Conservation (phyloP, 2,888 invertebrate species). For the Caenorhabditis macrosperma region DNA sequence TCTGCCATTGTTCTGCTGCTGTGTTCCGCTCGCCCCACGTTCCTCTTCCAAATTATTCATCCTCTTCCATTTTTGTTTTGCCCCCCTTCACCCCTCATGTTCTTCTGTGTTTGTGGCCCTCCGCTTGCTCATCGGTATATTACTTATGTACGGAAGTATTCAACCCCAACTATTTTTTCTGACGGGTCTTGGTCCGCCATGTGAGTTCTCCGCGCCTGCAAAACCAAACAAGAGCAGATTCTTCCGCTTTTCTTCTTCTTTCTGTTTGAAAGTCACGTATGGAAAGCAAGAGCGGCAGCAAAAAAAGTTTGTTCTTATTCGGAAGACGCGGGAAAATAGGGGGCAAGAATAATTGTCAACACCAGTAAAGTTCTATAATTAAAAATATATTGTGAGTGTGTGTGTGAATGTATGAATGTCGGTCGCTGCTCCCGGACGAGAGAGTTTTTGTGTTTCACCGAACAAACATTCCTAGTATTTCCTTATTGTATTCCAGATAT, state of each 20-base stretch:
- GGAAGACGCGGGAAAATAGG: background rate
- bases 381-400: constrained; percentile 34
- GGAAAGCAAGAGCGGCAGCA: background rate
- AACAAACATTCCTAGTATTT: background rate
- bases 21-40: background rate
- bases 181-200: background rate
- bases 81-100: constrained; percentile 1
- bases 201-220: background rate
- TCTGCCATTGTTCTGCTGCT: constrained; percentile 17
- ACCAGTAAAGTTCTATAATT: constrained; percentile 49
- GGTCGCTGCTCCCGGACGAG: background rate
- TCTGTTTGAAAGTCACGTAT: constrained; percentile 42
- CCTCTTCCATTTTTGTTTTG: constrained; percentile 33
- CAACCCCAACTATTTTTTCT: constrained; percentile 20
- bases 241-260: constrained; percentile 19
- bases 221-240: constrained; percentile 26
- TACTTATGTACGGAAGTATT: constrained; percentile 53
- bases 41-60: constrained; percentile 34
- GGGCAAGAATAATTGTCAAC: constrained; percentile 45
- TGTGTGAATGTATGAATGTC: background rate
- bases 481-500: no score
- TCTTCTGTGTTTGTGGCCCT: constrained; percentile 7
- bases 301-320: constrained; percentile 13
- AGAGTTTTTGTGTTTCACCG: background rate
- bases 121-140: constrained; percentile 30